Evolutionary conservation across 1,140 invertebrate genomes (phyloP), one percentile per base, ranked within the genome.

Genomic region (Drosophila mojavensis): DNA sequence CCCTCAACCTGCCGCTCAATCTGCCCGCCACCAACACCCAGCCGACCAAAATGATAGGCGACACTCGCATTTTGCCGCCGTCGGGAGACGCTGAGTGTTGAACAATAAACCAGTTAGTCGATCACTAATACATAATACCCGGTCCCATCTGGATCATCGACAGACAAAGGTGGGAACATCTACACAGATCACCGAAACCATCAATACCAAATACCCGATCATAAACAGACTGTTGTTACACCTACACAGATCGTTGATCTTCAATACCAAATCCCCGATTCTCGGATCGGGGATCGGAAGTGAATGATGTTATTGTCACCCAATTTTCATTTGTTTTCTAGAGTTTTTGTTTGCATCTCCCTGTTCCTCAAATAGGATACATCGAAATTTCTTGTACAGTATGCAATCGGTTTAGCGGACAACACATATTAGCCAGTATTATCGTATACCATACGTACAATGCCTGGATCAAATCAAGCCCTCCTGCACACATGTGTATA

Each of bases 1-100:
- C 62, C 0, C 66, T 78, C 36, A 78, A 63, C 20, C 75, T 88
- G 13, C 83, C 83, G 0, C 55, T 86, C 3, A 69, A 78, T n/a
- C 17, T 85, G 33, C 58, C 82, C 11, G 6, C 47, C 6, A 4
- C 24, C 11, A 55, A 41, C 0, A 51, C 50, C 9, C 67, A 74
- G 1, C 36, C 68, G 0, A 47, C 41, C 1, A 65, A 59, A 10
- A 36, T 41, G 11, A 47, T 75, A 0, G 75, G 69, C 1, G 78
- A 86, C 20, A 59, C 5, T 0, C 47, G 56, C 20, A 81, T 82
- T 11, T 5, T 82, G 61, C 79, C 79, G 13, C 79, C 79, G 0
- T 17, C 78, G 13, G 36, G 26, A 3, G n/a, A 3, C 2, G 50
- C 3, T 1, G 48, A 61, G 9, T 73, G 70, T 39, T 72, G 20